phyloP scores from a whole-genome alignment of 2,888 invertebrate species.

The Brenthis daphne region DNA sequence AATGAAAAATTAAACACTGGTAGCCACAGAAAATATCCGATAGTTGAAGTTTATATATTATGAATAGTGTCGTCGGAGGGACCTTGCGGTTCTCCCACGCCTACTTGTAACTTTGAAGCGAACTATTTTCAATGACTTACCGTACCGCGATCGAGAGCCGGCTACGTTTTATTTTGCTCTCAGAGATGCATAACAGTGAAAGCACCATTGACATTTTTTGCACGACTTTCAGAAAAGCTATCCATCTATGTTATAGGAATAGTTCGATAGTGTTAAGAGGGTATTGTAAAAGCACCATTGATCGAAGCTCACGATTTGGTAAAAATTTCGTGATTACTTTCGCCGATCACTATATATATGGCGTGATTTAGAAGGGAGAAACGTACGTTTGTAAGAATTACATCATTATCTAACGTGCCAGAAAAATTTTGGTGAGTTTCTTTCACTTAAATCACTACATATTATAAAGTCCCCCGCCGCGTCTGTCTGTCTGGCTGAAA shows the following conservation, averaged over 20 bases:
- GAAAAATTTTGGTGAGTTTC: neutral
- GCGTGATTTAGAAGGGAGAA: constrained; percentile 10
- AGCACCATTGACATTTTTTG: constrained; percentile 28
- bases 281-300: constrained; percentile 8
- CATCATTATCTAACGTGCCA: neutral
- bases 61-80: constrained; percentile 11
- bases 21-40: constrained; percentile 3
- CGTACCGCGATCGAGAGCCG: constrained; percentile 23
- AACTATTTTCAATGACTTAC: constrained; percentile 26
- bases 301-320: constrained; percentile 10
- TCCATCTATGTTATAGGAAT: constrained; percentile 8
- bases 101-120: constrained; percentile 22
- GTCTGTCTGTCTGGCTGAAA: too few relatives aligned
- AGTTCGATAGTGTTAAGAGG: constrained; percentile 1
- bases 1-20: neutral
- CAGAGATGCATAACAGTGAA: constrained; percentile 31
- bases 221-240: constrained; percentile 24
- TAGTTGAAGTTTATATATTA: constrained; percentile 15
- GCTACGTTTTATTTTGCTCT: constrained; percentile 26
- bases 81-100: constrained; percentile 33
- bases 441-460: neutral
- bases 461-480: too few relatives aligned
- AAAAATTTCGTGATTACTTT: constrained; percentile 18
- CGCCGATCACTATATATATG: constrained; percentile 7
- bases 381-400: too few relatives aligned